phyloP scores from a whole-genome alignment of 2,113 vertebrate genomes.

The Gopherus evgoodei region DNA sequence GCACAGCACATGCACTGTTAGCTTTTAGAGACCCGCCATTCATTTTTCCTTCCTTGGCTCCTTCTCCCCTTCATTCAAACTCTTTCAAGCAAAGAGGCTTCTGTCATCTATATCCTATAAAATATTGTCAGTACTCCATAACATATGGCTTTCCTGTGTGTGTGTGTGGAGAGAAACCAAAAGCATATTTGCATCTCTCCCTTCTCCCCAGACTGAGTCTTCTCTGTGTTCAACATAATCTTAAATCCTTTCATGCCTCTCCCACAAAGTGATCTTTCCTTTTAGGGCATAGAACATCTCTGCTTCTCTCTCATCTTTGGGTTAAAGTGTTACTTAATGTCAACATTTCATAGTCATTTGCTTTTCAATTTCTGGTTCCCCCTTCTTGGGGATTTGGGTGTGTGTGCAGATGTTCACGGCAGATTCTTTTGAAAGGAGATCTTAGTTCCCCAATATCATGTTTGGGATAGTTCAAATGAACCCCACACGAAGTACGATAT shows the following conservation, averaged over 20 bases:
- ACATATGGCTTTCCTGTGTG: neutral
- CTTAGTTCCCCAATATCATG: neutral
- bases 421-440: neutral
- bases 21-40: slow-evolving; percentile 6
- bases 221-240: neutral
- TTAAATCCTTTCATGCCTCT: neutral
- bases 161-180: neutral
- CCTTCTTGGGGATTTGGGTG: neutral
- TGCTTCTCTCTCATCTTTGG: neutral
- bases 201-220: neutral
- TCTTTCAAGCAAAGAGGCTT: neutral
- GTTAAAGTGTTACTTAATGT: neutral
- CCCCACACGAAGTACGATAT: neutral
- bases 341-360: neutral
- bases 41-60: neutral
- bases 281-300: neutral
- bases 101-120: neutral
- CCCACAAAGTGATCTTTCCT: neutral
- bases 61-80: slow-evolving; percentile 15
- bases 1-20: neutral
- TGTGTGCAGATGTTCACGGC: neutral
- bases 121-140: neutral
- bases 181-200: neutral
- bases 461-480: neutral
- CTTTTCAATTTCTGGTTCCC: neutral